Base-by-base conservation (phyloP, 2,888 invertebrate genomes). In the Cephus pulcher region DNA sequence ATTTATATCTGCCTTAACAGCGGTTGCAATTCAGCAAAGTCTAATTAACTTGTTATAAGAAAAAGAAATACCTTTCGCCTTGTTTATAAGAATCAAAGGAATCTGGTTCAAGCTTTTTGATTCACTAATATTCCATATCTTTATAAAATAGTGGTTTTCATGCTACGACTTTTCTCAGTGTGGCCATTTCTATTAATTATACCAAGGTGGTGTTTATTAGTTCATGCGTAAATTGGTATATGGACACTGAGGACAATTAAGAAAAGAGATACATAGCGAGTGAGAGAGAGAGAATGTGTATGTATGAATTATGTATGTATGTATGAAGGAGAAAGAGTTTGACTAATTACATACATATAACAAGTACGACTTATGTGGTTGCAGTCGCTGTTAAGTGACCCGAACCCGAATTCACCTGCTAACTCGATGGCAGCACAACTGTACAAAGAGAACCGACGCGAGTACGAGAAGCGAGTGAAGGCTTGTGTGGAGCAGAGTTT, bases 401-500 rank as follows among this genome's bases (percentile, higher is more conserved):
- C 99, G 83, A 99, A 99, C 93, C 99, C 99, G 86, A 99, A 99
- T 94, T 99, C 98, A 87, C 99, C 99, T 90, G 99, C 99, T 88
- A 99, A 99, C 93, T 98, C 98, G 88, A 97, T 98, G 95, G 99
- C 99, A 90, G 99, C 99, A 87, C 99, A 99, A 93, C 95, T 99
- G 90, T 99, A 99, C 94, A 98, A 99, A 94, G 99, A 99, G 93
- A 99, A 99, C 93, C 95, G 98, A 90, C 95, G 99, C 90, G 99
- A 99, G 94, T 99, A 99, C 93, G 99, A 99, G 94, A 99, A 99
- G 94, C 95, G 98, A 94, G 99, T 99, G 91, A 98, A 98, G 95
- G 98, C 98, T 91, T 98, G 99, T 93, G 99, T 99, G 92, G 99
- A 99, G 94, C 98, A 99, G 93, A 98, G 98, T 93, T 99, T 99